Evolutionary conservation across 2,113 vertebrate species (phyloP), one percentile per base, ranked within the genome.

Genomic region (Chrysochloris asiatica): DNA sequence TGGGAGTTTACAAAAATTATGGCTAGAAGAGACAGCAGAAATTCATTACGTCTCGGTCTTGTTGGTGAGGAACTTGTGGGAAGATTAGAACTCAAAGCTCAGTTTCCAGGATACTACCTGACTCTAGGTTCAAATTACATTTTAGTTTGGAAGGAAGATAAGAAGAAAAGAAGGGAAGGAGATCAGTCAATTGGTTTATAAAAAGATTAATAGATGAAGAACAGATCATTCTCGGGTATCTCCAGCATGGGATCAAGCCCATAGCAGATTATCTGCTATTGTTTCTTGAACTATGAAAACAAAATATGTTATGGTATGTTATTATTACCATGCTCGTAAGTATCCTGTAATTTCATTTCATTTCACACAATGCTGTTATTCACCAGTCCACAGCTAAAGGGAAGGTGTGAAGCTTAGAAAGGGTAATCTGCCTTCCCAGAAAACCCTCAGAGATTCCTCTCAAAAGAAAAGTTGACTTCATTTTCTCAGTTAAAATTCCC

Each of bases 261-360:
- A 47, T 3, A 71, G 61, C 0, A 81, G 71, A 22, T 22, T 21
- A n/a, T 65, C 33, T 14, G 33, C 21, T 67, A 67, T 3, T 67
- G 65, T n/a, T 67, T 13, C n/a, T 36, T 21, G 17, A 67, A 67
- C 33, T 6, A 67, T 36, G n/a, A 67, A 67, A 67, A 67, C 16
- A 67, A 56, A 56, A 21, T 16, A 5, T 65, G 33, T 14, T n/a
- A 65, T 33, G 61, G n/a, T 30, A 65, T 65, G 61, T 30, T 19
- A 19, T 67, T n/a, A 67, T 21, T 8, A 38, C 65, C 65, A 8
- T 26, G 26, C 59, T 26, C 28, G 26, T 26, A 43, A 92, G 22
- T 85, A 26, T 89, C 69, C 67, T 91, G 81, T 81, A 83, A 92
- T 83, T 92, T 83, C 91, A 88, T 65, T 30, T 88, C 82, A 95